These are phyloP conservation scores for Agrochola circellaris DNA, from an alignment of 2,888 invertebrate species.

Conservation along the genomic window DNA sequence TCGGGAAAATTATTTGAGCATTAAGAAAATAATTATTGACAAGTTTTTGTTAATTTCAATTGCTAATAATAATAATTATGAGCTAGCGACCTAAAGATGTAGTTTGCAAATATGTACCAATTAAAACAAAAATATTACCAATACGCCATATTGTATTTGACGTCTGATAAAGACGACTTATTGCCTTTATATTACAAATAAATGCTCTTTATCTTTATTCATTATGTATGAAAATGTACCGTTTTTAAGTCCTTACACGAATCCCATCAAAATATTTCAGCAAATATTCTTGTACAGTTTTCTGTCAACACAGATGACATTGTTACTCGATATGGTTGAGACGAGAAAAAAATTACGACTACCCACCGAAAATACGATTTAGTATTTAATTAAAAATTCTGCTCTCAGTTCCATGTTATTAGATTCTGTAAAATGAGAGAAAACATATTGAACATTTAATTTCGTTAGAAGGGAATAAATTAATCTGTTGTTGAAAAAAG, in stretches of 20 bases:
- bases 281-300: neutral
- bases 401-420: constrained; percentile 21
- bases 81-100: no score
- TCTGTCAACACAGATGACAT: neutral
- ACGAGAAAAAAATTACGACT: constrained; percentile 27
- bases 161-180: no score
- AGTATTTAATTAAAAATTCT: constrained; percentile 45
- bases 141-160: no score
- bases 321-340: constrained; percentile 31
- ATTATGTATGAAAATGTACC: neutral
- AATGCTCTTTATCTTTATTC: no score
- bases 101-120: no score
- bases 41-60: constrained; percentile 14
- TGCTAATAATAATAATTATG: neutral
- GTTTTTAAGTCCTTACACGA: neutral
- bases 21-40: neutral
- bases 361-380: constrained; percentile 2
- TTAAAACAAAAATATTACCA: no score
- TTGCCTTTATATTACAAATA: no score
- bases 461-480: constrained; percentile 28
- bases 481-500: constrained; percentile 25
- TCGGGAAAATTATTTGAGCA: constrained; percentile 34
- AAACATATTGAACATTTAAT: constrained; percentile 42
- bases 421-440: constrained; percentile 27
- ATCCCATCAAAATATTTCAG: neutral